These are phyloP conservation scores for Cryptoleucopteryx plumbea DNA, from an alignment of 2,113 vertebrate genomes.

Conservation along the genomic window DNA sequence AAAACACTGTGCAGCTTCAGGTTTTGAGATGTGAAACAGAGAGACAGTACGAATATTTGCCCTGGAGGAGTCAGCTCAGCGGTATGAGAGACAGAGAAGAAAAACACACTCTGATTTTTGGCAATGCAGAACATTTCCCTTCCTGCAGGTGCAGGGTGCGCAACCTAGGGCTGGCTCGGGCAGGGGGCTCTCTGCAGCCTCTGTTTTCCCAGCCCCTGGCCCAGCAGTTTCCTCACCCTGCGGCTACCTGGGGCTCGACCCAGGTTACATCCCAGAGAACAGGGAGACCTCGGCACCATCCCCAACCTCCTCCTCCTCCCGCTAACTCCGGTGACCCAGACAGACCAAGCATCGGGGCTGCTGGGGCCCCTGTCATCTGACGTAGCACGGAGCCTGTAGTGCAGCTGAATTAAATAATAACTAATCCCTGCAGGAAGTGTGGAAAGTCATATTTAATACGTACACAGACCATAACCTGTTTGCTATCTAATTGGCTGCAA, in stretches of 20 bases:
- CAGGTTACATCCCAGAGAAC: rapidly evolving
- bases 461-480: not conserved
- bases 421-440: slow-evolving; percentile 18
- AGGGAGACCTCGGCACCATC: not conserved
- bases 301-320: not conserved
- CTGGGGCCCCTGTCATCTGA: not conserved
- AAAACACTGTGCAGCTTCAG: not conserved
- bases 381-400: not conserved
- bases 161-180: no score
- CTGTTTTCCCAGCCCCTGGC: not conserved
- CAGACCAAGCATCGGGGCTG: rapidly evolving
- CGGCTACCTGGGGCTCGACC: not conserved
- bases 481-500: slow-evolving; percentile 45
- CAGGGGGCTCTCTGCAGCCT: rapidly evolving
- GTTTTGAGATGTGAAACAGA: not conserved
- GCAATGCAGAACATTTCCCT: not conserved
- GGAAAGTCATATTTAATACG: not conserved
- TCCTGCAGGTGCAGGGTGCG: rapidly evolving
- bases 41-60: not conserved
- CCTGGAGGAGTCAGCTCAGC: not conserved
- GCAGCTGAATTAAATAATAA: not conserved
- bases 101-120: not conserved
- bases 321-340: rapidly evolving
- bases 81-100: rapidly evolving
- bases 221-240: rapidly evolving